These are phyloP conservation scores for Diarsia dahlii DNA, from an alignment of 2,888 invertebrate species.

Conservation along the genomic window DNA sequence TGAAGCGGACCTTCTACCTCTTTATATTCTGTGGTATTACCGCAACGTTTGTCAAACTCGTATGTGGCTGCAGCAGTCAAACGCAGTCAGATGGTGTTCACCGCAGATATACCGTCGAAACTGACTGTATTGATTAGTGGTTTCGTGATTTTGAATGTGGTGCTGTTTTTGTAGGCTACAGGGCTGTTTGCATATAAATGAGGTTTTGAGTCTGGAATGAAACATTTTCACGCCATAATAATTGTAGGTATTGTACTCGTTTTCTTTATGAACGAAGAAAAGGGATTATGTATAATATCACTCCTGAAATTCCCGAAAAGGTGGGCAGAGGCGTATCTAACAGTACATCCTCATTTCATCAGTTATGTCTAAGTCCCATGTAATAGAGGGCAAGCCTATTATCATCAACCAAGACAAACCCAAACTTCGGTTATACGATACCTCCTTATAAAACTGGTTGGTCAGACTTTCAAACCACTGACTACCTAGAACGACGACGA, in stretches of 20 bases:
- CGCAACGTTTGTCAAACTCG: constrained; percentile 43
- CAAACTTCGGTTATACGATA: too few species aligned
- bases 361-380: too few species aligned
- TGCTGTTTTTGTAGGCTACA: neutral
- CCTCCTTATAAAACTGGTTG: too few species aligned
- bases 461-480: too few species aligned
- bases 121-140: constrained; percentile 27
- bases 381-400: too few species aligned
- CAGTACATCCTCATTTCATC: too few species aligned
- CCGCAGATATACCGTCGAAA: constrained; percentile 39
- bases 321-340: too few species aligned
- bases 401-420: too few species aligned
- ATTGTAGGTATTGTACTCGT: neutral
- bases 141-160: neutral
- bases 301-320: too few species aligned
- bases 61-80: constrained; percentile 48
- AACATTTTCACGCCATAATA: neutral
- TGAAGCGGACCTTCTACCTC: neutral
- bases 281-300: neutral
- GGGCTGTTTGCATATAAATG: neutral
- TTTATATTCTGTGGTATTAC: constrained; percentile 10
- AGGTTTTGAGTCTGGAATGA: neutral
- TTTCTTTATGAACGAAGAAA: neutral
- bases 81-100: constrained; percentile 43
- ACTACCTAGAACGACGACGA: too few species aligned